phyloP scores from a whole-genome alignment of 2,113 vertebrate genomes.

The Pangasianodon gigas region DNA sequence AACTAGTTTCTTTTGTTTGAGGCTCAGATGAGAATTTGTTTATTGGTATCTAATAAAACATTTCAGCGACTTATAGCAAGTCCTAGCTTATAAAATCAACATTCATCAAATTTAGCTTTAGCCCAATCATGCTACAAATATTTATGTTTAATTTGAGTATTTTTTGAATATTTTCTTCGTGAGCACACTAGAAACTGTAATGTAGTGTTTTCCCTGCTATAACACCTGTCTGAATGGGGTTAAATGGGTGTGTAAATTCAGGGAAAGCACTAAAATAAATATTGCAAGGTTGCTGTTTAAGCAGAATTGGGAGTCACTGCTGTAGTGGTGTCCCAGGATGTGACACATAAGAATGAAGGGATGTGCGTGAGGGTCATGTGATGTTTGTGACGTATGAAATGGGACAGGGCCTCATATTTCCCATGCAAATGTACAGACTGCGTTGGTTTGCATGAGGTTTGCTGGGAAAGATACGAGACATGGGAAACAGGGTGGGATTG shows the following conservation, averaged over 20 bases:
- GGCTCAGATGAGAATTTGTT: not conserved
- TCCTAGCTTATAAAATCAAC: not conserved
- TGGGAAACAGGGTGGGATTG: constrained; percentile 5
- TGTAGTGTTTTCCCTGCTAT: not conserved
- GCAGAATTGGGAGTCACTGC: not conserved
- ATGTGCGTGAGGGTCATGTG: not conserved
- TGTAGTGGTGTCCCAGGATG: not conserved
- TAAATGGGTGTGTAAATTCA: not conserved
- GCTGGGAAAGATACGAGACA: constrained; percentile 16
- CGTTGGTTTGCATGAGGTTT: constrained; percentile 54
- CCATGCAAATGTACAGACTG: constrained; percentile 56
- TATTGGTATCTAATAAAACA: not conserved
- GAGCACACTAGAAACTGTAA: too few relatives aligned
- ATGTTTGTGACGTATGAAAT: constrained; percentile 10
- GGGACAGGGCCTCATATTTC: constrained; percentile 50
- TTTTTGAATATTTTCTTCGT: not conserved
- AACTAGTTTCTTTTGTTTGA: not conserved
- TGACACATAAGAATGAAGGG: not conserved
- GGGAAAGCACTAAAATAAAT: not conserved
- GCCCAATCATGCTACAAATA: not conserved
- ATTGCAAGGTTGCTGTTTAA: not conserved
- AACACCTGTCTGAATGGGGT: not conserved
- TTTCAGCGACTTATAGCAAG: not conserved
- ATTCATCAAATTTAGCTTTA: not conserved
- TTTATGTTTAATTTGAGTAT: not conserved